Evolutionary conservation across 1,140 invertebrate genomes (phyloP), one percentile per base, ranked within the genome.

Genomic region (Lepidotrigona ventralis): DNA sequence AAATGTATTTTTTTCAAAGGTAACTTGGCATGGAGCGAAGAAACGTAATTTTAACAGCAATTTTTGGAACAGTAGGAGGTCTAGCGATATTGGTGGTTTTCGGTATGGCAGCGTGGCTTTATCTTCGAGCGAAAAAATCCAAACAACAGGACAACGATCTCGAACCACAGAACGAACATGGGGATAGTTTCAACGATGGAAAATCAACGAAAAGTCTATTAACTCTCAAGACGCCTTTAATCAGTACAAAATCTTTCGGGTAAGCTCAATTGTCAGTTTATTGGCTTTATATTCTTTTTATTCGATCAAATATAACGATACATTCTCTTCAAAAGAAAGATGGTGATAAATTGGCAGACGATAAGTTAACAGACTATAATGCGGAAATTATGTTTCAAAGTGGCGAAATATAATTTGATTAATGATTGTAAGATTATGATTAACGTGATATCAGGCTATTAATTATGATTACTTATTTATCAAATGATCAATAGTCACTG

Each of bases 221-320:
- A 29, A 97, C 95, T 89, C 93, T 97, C 75, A 97, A 97, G 92
- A 97, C 97, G 56, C 97, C 97, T 5, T 94, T 97, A 46, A 97
- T 98, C 83, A 95, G 94, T 56, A 96, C 95, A 9, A 96, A 95
- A 89, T 94, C 95, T 2, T 91, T 96, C 11, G 96, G 96, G 96
- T 97, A 90, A 95, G 95, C 93, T 29, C 4, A 14, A 21, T 51
- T 6, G 5, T 51, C 53, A 21, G 15, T 33, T 51, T 46, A 46
- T 46, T 39, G 14, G 11, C 17, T 53, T 72, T 21, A 51, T 26
- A 53, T 26, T n/a, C n/a, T 51, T 6, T 19, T 72, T 21, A 17
- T 33, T 19, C 64, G 9, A 21, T 66, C 19, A 33, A 33, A 33
- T 33, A 33, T 33, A 33, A 66, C 19, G 6, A 46, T 46, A 2